A percentile compares a stretch with the other conserved stretches of the same genome.
Conservation (phyloP, 2,888 invertebrate genomes). For the Cryptocheilus praepositus region DNA sequence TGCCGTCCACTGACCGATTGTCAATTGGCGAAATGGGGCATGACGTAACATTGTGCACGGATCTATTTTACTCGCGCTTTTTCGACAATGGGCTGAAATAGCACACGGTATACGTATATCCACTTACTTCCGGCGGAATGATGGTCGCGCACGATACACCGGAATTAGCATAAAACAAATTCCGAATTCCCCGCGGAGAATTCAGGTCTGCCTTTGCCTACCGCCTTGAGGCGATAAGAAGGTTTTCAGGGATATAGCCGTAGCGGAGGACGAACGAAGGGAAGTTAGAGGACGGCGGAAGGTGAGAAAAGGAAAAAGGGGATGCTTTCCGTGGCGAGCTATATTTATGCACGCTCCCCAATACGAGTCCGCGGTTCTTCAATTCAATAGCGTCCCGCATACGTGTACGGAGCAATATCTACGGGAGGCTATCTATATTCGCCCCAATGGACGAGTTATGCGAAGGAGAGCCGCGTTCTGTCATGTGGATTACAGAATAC, state of each 20-base stretch:
- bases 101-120: background rate
- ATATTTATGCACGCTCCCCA: no score
- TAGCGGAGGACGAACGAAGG: background rate
- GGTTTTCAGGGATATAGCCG: conserved; percentile 5
- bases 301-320: background rate
- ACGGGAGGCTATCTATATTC: no score
- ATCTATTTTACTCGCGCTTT: background rate
- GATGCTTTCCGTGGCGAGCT: background rate
- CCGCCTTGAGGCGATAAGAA: conserved; percentile 8
- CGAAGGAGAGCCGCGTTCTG: background rate
- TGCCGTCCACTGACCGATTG: no score
- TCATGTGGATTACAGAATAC: background rate
- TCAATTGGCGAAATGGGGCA: no score
- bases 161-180: conserved; percentile 33
- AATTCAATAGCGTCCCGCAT: conserved; percentile 1
- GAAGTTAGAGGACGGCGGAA: background rate
- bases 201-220: conserved; percentile 2
- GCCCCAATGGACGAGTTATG: background rate
- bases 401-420: background rate
- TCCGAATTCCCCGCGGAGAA: conserved; percentile 23
- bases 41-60: background rate
- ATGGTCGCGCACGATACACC: conserved; percentile 10
- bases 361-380: background rate
- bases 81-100: background rate
- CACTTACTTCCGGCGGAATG: background rate